These are phyloP conservation scores for Phaedon cochleariae DNA, from an alignment of 2,888 invertebrate species.

Conservation along the genomic window DNA sequence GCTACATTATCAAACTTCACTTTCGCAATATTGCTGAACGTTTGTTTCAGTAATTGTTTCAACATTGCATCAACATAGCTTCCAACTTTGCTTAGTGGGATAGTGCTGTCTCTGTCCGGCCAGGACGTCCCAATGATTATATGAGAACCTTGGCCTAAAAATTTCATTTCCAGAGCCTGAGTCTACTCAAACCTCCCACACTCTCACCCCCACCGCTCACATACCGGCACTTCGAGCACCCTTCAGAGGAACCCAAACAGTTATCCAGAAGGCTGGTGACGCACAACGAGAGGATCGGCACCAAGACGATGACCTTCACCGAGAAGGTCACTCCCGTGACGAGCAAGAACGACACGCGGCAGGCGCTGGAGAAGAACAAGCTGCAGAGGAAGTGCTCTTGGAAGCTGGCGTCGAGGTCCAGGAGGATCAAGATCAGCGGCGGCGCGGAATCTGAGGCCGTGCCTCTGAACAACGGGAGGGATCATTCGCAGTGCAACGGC, in stretches of 20 bases:
- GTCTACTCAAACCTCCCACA: conserved; percentile 72
- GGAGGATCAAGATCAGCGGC: conserved; percentile 68
- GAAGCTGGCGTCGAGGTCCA: conserved; percentile 74
- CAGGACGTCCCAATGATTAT: no score
- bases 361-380: conserved; percentile 57
- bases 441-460: conserved; percentile 71
- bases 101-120: no score
- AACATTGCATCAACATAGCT: no score
- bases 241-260: conserved; percentile 48
- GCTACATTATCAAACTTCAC: no score
- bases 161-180: conserved; percentile 60
- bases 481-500: conserved; percentile 79
- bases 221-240: conserved; percentile 58
- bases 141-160: no score
- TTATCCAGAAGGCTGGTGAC: conserved; percentile 57
- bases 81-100: no score
- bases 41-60: no score
- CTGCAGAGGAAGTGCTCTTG: conserved; percentile 78
- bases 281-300: conserved; percentile 60
- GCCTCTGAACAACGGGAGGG: conserved; percentile 74
- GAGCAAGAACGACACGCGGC: conserved; percentile 42
- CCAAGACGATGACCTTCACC: conserved; percentile 59
- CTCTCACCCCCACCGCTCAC: conserved; percentile 58
- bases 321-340: conserved; percentile 54
- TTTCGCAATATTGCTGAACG: no score